phyloP scores from a whole-genome alignment of 1,140 invertebrate species.

The Drosophila sechellia region DNA sequence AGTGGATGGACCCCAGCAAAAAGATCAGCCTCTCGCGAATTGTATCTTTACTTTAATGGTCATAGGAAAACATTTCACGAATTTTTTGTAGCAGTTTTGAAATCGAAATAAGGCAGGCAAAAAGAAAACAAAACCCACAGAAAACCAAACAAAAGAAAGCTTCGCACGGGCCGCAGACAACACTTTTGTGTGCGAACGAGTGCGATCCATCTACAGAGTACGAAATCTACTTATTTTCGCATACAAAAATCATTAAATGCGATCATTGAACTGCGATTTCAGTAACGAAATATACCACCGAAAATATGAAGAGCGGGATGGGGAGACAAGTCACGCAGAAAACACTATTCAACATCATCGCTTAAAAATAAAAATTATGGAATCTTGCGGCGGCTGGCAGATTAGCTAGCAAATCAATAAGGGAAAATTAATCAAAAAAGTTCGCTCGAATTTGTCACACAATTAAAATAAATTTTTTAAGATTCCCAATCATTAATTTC shows the following conservation, averaged over 20 bases:
- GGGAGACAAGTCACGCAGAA: slow-evolving; percentile 27
- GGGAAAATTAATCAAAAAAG: slow-evolving; percentile 61
- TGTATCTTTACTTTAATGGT: slow-evolving; percentile 45
- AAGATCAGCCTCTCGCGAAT: background rate
- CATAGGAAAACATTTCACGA: slow-evolving; percentile 59
- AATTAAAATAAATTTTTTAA: slow-evolving; percentile 65
- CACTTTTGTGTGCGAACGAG: slow-evolving; percentile 46
- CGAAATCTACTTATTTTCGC: slow-evolving; percentile 81
- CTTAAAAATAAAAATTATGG: slow-evolving; percentile 69
- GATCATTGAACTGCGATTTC: slow-evolving; percentile 69
- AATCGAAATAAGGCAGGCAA: slow-evolving; percentile 3
- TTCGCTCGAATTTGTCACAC: slow-evolving; percentile 69
- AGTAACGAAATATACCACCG: slow-evolving; percentile 39
- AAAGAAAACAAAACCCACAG: slow-evolving; percentile 10
- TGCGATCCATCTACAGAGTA: slow-evolving; percentile 62
- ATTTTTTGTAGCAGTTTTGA: slow-evolving; percentile 26
- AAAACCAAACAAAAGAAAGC: slow-evolving; percentile 76
- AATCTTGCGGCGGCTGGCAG: slow-evolving; percentile 21
- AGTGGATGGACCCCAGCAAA: slow-evolving; percentile 60
- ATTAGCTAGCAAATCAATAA: slow-evolving; percentile 64
- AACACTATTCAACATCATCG: slow-evolving; percentile 43
- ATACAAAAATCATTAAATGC: slow-evolving; percentile 82
- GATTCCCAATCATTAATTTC: slow-evolving; percentile 64
- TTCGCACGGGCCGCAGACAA: slow-evolving; percentile 66
- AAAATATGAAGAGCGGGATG: background rate